Evolutionary conservation across 2,888 invertebrate species (phyloP).

Genomic region (Leuctra nigra): DNA sequence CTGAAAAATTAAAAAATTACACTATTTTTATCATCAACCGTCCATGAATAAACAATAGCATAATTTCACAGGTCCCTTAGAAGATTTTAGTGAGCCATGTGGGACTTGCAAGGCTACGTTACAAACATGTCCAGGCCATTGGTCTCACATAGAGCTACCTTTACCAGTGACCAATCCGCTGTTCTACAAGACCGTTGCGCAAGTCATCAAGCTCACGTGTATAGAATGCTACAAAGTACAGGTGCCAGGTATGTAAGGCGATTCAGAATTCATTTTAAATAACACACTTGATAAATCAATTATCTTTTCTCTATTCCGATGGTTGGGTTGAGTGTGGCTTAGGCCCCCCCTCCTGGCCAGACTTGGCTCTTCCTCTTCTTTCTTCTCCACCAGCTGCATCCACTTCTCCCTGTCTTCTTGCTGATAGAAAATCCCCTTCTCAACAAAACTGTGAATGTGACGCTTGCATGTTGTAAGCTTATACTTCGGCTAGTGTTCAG

Average conservation of each 20-base stretch:
- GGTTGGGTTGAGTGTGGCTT: not conserved
- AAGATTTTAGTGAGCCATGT: constrained; percentile 63
- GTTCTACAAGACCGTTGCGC: constrained; percentile 66
- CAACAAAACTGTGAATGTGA: too few relatives aligned
- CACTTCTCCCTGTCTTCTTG: too few relatives aligned
- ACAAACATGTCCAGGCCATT: constrained; percentile 79
- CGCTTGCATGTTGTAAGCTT: too few relatives aligned
- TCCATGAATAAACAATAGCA: too few relatives aligned
- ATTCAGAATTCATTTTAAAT: not conserved
- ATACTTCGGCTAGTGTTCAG: too few relatives aligned
- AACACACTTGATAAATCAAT: not conserved
- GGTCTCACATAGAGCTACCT: constrained; percentile 89
- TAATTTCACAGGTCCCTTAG: constrained; percentile 54
- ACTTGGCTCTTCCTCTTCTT: constrained; percentile 33
- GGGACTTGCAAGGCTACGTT: constrained; percentile 66
- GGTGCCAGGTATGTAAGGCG: constrained; percentile 41
- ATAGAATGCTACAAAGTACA: constrained; percentile 63
- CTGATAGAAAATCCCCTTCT: too few relatives aligned
- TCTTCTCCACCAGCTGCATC: constrained; percentile 37
- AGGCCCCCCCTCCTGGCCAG: not conserved
- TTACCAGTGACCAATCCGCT: constrained; percentile 87
- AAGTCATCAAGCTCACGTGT: constrained; percentile 62
- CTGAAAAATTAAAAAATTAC: too few relatives aligned
- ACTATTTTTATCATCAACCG: too few relatives aligned
- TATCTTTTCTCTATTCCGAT: not conserved